These are phyloP conservation scores for Eupsilia transversa DNA, from an alignment of 2,888 invertebrate species.

Conservation along the genomic window DNA sequence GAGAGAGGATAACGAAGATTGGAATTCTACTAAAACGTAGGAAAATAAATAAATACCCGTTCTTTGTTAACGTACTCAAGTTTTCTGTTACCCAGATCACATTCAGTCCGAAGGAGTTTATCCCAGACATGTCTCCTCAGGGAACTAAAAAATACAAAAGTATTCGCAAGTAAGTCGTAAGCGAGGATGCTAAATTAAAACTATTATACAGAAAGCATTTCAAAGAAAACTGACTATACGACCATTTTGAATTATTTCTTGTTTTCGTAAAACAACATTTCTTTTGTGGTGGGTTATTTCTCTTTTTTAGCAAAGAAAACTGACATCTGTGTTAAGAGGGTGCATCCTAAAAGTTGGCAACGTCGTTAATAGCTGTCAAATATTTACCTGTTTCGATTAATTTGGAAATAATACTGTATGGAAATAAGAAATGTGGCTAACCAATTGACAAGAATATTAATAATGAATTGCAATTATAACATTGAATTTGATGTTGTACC, in stretches of 20 bases:
- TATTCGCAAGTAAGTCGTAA: constrained; percentile 36
- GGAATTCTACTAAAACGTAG: not conserved
- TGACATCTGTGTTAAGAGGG: not conserved
- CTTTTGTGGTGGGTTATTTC: constrained; percentile 14
- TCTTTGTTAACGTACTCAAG: constrained; percentile 18
- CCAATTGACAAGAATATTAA: too few relatives aligned
- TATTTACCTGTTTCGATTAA: too few relatives aligned
- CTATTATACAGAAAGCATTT: constrained; percentile 46
- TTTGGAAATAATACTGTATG: too few relatives aligned
- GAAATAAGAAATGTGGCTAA: too few relatives aligned
- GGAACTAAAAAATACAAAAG: constrained; percentile 51
- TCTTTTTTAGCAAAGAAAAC: not conserved
- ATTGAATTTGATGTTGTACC: too few relatives aligned
- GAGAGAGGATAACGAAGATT: constrained; percentile 6
- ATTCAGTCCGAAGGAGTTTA: constrained; percentile 47
- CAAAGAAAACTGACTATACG: constrained; percentile 37
- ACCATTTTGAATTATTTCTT: constrained; percentile 38
- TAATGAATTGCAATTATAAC: too few relatives aligned
- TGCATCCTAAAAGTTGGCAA: too few relatives aligned
- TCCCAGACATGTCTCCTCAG: constrained; percentile 31
- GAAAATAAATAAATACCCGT: constrained; percentile 6
- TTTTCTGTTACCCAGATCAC: constrained; percentile 39
- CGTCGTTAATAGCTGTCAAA: too few relatives aligned
- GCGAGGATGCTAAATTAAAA: constrained; percentile 56
- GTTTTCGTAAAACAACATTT: constrained; percentile 31